Conservation (phyloP, 2,113 vertebrate species). For the Ornithorhynchus anatinus region DNA sequence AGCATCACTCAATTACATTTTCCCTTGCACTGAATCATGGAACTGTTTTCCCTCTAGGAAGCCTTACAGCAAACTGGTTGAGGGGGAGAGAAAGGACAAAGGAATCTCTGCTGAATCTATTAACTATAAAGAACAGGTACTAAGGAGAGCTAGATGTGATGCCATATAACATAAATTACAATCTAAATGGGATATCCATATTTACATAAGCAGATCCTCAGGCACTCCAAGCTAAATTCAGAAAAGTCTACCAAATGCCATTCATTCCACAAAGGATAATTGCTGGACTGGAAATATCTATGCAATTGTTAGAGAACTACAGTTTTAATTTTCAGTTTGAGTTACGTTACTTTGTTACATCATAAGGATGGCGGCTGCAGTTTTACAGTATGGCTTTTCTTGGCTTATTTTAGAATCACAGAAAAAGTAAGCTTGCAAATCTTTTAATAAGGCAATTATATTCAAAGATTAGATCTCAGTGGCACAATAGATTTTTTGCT, state of each 20-base stretch:
- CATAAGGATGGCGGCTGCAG: constrained; percentile 40
- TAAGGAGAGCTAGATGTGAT: constrained; percentile 10
- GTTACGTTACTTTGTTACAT: constrained; percentile 66
- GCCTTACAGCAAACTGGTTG: constrained; percentile 6
- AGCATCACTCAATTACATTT: constrained; percentile 36
- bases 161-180: constrained; percentile 13
- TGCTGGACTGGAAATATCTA: constrained; percentile 14
- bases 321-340: constrained; percentile 67
- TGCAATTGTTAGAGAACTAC: not conserved
- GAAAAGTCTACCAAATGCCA: constrained; percentile 34
- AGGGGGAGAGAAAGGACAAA: not conserved
- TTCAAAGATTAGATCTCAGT: constrained; percentile 73
- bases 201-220: constrained; percentile 31
- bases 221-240: not conserved
- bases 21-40: not conserved
- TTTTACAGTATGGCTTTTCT: constrained; percentile 45
- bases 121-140: constrained; percentile 31
- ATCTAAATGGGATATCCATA: constrained; percentile 38
- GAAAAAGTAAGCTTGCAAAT: constrained; percentile 70
- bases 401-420: constrained; percentile 61
- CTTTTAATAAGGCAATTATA: constrained; percentile 77
- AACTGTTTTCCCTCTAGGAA: constrained; percentile 17
- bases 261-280: constrained; percentile 20
- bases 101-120: not conserved
- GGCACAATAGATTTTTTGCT: constrained; percentile 74